Evolutionary conservation across 2,797 vertebrate species (phyloP).

Genomic region (Enteromius anoplus): DNA sequence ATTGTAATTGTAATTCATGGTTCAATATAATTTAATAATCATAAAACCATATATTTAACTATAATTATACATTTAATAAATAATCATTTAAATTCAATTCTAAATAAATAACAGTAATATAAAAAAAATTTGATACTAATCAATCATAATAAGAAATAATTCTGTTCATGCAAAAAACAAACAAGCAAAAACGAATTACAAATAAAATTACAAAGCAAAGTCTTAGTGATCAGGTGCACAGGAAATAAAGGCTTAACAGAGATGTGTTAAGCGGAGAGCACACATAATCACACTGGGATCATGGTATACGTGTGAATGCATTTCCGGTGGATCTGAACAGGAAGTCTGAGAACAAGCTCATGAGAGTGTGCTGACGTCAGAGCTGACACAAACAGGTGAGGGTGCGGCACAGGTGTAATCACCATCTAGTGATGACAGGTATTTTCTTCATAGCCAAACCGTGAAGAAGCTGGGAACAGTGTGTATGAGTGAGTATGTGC

Average conservation of each 20-base stretch:
- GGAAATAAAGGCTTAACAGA: conserved; percentile 13
- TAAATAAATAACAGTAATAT: neutral
- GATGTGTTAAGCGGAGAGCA: neutral
- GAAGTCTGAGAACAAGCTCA: conserved; percentile 38
- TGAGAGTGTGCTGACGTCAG: conserved; percentile 33
- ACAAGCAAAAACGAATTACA: neutral
- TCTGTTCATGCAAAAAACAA: neutral
- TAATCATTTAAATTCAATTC: neutral
- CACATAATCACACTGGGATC: neutral
- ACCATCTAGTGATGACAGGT: conserved; percentile 65
- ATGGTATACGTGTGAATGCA: neutral
- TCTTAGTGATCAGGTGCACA: neutral
- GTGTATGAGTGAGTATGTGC: neutral
- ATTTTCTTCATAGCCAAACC: conserved; percentile 71
- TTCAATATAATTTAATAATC: neutral
- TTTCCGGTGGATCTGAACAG: conserved; percentile 15
- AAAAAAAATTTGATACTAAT: neutral
- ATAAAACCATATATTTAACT: neutral
- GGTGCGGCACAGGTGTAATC: conserved; percentile 71
- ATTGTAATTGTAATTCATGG: neutral
- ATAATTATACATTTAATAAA: neutral
- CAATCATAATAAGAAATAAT: neutral
- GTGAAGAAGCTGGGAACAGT: conserved; percentile 65
- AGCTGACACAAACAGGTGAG: conserved; percentile 68
- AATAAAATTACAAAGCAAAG: neutral